Base-by-base conservation (phyloP, 2,888 invertebrate genomes). In the Eubasilissa splendida region DNA sequence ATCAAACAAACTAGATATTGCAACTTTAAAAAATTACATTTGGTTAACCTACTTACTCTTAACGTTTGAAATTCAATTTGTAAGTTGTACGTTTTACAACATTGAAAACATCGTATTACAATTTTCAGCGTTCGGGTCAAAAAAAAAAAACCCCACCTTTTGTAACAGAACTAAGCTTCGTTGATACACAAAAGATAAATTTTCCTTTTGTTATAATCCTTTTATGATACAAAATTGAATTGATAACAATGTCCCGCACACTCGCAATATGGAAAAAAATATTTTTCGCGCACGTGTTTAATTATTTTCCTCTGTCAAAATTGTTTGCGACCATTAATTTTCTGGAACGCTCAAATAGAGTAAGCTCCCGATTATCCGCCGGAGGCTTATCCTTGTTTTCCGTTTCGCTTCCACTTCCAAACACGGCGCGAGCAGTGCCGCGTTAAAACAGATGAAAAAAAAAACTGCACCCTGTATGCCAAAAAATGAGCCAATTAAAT, bases 241-340 rank as follows among this genome's bases (percentile, higher is more conserved):
- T 68, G 52, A 50, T 50, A 66, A 68, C 68, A 68, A 14, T 68
- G 52, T 52, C 50, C 68, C 52, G 50, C 7, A 68, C 68, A 68
- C 50, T 11, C 14, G 50, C 68, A 52, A n/a, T 12, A 68, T 14
- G 52, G 10, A 33, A 63, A 63, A 63, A 63, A 63, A 33, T 33
- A 12, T 68, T 68, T 68, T 68, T 50, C 33, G 63, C 31, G 63
- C 52, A 68, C 68, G 31, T 11, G 56, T 54, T 71, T 71, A 71
- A 71, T 71, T 71, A 71, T 71, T 71, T 71, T 71, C 54, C 11
- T 71, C 22, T 71, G 71, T 71, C 71, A 71, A 54, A 71, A 71
- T n/a, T 54, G 54, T 54, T 71, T 31, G 33, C 22, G 7, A n/a
- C 53, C 71, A 12, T 68, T 42, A 9, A 68, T 52, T 50, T 68